These are phyloP conservation scores for Vicugna pacos DNA, from an alignment of 2,113 vertebrate species.

Conservation along the genomic window DNA sequence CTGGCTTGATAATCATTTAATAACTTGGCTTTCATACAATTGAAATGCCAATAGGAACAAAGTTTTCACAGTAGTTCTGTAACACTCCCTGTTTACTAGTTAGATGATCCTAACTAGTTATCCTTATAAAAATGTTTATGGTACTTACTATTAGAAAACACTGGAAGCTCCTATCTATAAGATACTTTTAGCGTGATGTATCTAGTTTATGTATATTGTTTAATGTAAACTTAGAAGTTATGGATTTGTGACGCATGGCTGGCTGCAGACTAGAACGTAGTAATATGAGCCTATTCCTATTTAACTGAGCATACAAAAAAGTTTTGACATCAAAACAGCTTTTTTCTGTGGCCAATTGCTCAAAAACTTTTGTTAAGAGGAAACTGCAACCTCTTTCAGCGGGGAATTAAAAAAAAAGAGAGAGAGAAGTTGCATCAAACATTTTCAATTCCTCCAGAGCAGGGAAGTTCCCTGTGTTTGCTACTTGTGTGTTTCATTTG, in stretches of 20 bases:
- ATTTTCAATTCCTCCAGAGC: not conserved
- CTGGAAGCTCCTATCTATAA: not conserved
- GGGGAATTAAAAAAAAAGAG: too few species aligned
- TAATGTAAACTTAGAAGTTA: not conserved
- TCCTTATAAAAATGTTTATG: not conserved
- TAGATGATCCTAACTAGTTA: not conserved
- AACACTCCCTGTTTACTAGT: not conserved
- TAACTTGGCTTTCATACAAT: not conserved
- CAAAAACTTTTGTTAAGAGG: not conserved
- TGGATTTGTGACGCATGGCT: not conserved
- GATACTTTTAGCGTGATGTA: not conserved
- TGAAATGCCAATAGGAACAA: not conserved
- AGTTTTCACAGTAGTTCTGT: not conserved
- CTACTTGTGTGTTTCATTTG: not conserved
- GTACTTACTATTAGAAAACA: not conserved
- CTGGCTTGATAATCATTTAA: not conserved
- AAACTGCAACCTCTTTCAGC: not conserved
- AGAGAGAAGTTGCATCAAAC: not conserved
- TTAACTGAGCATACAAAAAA: not conserved
- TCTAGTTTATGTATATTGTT: not conserved
- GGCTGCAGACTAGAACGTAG: accelerated
- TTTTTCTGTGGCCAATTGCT: not conserved
- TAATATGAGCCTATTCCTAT: not conserved
- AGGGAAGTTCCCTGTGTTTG: not conserved
- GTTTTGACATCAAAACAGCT: not conserved